These are phyloP conservation scores for Eptesicus fuscus DNA, from an alignment of 2,113 vertebrate genomes.

Conservation along the genomic window DNA sequence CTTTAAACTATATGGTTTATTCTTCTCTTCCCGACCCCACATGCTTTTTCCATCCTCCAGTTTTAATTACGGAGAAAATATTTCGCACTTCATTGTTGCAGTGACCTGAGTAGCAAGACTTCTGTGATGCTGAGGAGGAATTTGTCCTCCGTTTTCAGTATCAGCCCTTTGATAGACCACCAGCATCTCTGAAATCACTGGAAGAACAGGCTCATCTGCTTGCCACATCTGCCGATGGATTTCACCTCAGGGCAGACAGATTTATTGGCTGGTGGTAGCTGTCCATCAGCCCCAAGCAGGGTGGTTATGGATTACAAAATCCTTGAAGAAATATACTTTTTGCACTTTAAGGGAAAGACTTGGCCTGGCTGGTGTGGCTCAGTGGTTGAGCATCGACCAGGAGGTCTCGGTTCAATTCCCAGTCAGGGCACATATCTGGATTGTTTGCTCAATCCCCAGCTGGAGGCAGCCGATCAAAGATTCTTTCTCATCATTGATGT, in stretches of 20 bases:
- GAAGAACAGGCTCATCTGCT: neutral
- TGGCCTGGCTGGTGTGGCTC: too few relatives aligned
- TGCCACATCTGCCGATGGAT: neutral
- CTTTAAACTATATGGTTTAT: neutral
- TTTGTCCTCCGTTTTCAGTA: neutral
- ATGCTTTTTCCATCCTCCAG: neutral
- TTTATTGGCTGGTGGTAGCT: neutral
- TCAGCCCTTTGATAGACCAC: neutral
- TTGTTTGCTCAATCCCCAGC: too few relatives aligned
- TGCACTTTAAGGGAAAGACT: neutral
- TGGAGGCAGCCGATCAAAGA: too few relatives aligned
- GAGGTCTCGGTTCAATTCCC: too few relatives aligned
- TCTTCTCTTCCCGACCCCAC: neutral
- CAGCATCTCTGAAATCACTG: neutral
- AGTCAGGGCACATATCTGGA: too few relatives aligned
- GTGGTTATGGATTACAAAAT: neutral
- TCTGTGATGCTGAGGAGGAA: neutral
- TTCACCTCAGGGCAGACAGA: neutral
- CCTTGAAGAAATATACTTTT: neutral
- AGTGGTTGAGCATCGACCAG: too few relatives aligned
- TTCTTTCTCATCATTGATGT: too few relatives aligned
- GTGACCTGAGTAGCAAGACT: neutral
- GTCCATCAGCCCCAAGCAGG: neutral
- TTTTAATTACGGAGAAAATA: neutral
- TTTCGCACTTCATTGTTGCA: neutral